phyloP scores from a whole-genome alignment of 2,113 vertebrate genomes.

The Pelusios castaneus region DNA sequence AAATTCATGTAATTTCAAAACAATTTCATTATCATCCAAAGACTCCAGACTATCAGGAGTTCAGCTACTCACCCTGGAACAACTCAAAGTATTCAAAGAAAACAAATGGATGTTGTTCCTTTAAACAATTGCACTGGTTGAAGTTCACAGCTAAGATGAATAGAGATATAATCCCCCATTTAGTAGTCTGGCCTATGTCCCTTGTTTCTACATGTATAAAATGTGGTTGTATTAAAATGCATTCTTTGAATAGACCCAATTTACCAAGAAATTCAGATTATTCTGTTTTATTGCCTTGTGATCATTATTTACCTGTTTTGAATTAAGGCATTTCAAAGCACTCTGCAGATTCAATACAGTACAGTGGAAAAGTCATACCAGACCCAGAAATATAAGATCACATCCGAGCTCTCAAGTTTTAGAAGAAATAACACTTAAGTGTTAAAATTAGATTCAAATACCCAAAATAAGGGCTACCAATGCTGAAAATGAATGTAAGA shows the following conservation, averaged over 20 bases:
- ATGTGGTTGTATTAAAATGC: neutral
- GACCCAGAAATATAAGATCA: neutral
- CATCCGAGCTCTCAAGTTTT: neutral
- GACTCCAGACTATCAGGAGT: constrained; percentile 38
- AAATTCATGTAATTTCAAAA: constrained; percentile 56
- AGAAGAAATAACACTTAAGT: neutral
- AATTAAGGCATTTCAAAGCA: neutral
- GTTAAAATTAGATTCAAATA: neutral
- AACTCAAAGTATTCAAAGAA: constrained; percentile 48
- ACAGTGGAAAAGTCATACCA: neutral
- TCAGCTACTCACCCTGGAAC: constrained; percentile 44
- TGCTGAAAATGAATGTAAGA: neutral
- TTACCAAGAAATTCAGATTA: neutral
- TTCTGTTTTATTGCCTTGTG: neutral
- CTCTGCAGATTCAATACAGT: neutral
- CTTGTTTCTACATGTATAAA: neutral
- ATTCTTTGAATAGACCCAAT: neutral
- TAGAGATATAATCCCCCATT: neutral
- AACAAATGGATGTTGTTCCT: constrained; percentile 42
- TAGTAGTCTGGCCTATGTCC: neutral
- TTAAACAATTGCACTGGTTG: constrained; percentile 24
- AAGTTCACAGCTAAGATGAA: constrained; percentile 38
- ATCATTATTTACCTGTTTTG: neutral
- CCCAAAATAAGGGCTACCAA: neutral
- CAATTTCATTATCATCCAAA: constrained; percentile 42